Percentiles rank a stretch among this genome's conserved stretches.
Evolutionary conservation across 2,888 invertebrate species (phyloP).

Genomic region (Lithophane leautieri): DNA sequence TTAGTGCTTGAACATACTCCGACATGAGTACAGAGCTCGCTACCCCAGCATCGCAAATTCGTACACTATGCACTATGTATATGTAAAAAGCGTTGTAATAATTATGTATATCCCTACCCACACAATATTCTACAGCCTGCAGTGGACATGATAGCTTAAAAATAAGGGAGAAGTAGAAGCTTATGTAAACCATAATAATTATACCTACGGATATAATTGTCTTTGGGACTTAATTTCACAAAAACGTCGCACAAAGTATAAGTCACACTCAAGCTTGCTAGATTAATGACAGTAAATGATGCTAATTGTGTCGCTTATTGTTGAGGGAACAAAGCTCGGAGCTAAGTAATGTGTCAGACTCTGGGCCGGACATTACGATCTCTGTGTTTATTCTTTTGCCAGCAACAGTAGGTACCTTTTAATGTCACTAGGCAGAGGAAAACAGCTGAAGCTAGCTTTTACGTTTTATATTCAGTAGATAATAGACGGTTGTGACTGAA

Average conservation of each 20-base stretch:
- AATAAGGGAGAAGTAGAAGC: neutral
- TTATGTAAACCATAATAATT: conserved; percentile 12
- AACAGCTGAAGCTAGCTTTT: conserved; percentile 13
- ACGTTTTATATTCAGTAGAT: conserved; percentile 22
- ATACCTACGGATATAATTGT: conserved; percentile 3
- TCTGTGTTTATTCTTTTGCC: conserved; percentile 56
- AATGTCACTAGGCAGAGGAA: conserved; percentile 19
- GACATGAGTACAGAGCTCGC: neutral
- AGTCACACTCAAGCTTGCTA: conserved; percentile 42
- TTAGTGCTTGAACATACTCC: conserved; percentile 1
- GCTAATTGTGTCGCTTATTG: conserved; percentile 61
- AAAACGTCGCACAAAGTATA: conserved; percentile 33
- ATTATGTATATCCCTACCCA: neutral
- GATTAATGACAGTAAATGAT: conserved; percentile 61
- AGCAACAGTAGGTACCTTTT: conserved; percentile 1
- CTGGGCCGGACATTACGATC: conserved; percentile 43
- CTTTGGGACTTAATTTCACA: conserved; percentile 17
- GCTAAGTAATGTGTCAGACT: conserved; percentile 47
- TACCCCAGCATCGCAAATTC: conserved; percentile 1
- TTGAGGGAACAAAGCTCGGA: conserved; percentile 49
- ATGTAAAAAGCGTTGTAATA: neutral
- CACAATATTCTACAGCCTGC: conserved; percentile 4
- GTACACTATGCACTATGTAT: neutral
- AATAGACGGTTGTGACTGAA: conserved; percentile 14
- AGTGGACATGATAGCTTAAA: neutral